Evolutionary conservation across 2,888 invertebrate species (phyloP).

Genomic region (Caenorhabditis sp.): DNA sequence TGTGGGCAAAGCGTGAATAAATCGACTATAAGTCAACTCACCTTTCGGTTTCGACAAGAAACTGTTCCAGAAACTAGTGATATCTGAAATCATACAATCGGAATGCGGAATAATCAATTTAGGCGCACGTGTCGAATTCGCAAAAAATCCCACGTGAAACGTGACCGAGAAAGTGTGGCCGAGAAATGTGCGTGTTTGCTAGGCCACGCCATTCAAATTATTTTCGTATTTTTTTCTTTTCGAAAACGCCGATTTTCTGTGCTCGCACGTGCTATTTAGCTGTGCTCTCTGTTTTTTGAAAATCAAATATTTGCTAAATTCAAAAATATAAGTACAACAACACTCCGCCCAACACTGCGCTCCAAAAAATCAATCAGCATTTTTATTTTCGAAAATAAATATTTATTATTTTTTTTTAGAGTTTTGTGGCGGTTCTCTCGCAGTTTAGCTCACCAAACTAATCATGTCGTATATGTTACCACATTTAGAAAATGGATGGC

Average conservation of each 20-base stretch:
- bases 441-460: constrained; percentile 4
- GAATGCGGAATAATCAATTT: background rate
- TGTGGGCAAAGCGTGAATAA: background rate
- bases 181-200: constrained; percentile 6
- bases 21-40: constrained; percentile 17
- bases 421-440: background rate
- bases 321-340: constrained; percentile 5
- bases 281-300: background rate
- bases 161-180: constrained; percentile 4
- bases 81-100: constrained; percentile 7
- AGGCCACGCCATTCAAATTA: too few species aligned
- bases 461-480: constrained; percentile 98
- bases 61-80: too few species aligned
- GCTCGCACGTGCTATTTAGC: too few species aligned
- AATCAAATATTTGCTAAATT: background rate
- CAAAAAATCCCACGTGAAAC: too few species aligned
- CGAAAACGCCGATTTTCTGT: too few species aligned
- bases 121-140: background rate
- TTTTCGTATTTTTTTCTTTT: too few species aligned
- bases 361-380: background rate
- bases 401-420: background rate
- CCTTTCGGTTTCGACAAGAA: constrained; percentile 1
- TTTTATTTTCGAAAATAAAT: constrained; percentile 7
- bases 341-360: constrained; percentile 16
- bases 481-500: constrained; percentile 99